A percentile compares a stretch with the other conserved stretches of the same genome.
Conservation (phyloP, 2,797 vertebrate species). For the Percopsis omiscomaycus region DNA sequence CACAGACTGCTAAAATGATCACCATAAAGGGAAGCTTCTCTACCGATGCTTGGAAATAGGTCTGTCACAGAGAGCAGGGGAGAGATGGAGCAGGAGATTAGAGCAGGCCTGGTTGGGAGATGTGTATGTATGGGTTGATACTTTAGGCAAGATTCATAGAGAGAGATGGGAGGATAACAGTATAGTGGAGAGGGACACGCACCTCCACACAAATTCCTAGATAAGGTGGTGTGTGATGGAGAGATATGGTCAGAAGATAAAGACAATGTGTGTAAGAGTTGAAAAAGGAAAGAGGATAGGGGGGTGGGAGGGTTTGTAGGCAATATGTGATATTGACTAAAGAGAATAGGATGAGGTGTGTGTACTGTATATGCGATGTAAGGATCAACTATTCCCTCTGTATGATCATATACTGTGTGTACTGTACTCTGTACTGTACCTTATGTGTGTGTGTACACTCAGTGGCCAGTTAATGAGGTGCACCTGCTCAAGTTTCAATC, state of each 20-base stretch:
- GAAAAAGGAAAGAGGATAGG: too few species aligned
- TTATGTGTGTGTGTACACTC: too few species aligned
- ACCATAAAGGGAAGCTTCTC: slow-evolving; percentile 51
- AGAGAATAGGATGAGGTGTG: too few species aligned
- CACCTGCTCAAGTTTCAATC: too few species aligned
- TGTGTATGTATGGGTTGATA: slow-evolving; percentile 46
- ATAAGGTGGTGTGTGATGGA: slow-evolving; percentile 36
- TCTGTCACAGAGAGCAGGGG: slow-evolving; percentile 30
- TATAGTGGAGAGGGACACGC: slow-evolving; percentile 8
- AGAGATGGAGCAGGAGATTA: slow-evolving; percentile 44
- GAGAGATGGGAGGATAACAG: slow-evolving; percentile 49
- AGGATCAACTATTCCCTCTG: slow-evolving; percentile 30
- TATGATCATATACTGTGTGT: too few species aligned
- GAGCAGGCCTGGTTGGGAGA: slow-evolving; percentile 34
- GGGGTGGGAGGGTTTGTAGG: too few species aligned
- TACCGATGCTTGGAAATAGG: slow-evolving; percentile 41
- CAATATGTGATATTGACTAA: too few species aligned
- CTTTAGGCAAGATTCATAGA: slow-evolving; percentile 45
- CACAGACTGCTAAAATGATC: slow-evolving; percentile 54
- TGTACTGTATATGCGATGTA: too few species aligned
- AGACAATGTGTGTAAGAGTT: too few species aligned
- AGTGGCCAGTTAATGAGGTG: too few species aligned
- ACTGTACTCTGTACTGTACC: too few species aligned
- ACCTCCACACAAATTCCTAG: slow-evolving; percentile 43
- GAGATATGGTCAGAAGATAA: slow-evolving; percentile 45